These are phyloP conservation scores for Chironomus tentans DNA, from an alignment of 2,888 invertebrate genomes.

Conservation along the genomic window DNA sequence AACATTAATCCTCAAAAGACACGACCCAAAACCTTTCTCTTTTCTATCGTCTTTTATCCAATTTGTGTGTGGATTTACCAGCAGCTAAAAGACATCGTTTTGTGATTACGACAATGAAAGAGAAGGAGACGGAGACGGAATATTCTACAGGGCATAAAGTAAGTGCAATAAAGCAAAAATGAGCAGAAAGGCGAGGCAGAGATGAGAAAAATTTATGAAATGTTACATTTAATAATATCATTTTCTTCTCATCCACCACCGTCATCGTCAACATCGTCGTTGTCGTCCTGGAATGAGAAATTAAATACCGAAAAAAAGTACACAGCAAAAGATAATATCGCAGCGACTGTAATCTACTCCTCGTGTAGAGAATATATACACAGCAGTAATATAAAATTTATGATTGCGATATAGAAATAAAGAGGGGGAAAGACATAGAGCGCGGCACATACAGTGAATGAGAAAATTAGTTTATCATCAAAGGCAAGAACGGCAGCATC, in stretches of 20 bases:
- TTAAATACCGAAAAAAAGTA: constrained; percentile 20
- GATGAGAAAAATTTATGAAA: constrained; percentile 6
- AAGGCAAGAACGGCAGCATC: neutral
- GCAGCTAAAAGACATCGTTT: neutral
- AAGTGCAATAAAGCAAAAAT: too few relatives aligned
- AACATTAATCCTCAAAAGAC: too few relatives aligned
- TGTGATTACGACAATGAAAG: neutral
- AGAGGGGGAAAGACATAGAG: neutral
- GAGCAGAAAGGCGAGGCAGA: neutral
- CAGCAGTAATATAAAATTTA: constrained; percentile 18
- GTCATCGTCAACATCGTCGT: neutral
- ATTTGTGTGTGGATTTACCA: too few relatives aligned
- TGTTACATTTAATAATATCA: constrained; percentile 21
- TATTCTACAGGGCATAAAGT: too few relatives aligned
- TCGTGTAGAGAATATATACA: neutral
- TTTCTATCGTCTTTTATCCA: too few relatives aligned
- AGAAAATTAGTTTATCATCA: constrained; percentile 26
- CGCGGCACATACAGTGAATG: neutral
- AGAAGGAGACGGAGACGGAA: neutral
- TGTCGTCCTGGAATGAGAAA: neutral
- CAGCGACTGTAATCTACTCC: constrained; percentile 22
- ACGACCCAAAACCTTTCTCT: too few relatives aligned
- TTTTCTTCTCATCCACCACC: neutral
- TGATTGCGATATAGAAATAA: constrained; percentile 2
- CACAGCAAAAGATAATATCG: neutral